phyloP scores from a whole-genome alignment of 2,888 invertebrate genomes.

The Cryptocephalus primarius region DNA sequence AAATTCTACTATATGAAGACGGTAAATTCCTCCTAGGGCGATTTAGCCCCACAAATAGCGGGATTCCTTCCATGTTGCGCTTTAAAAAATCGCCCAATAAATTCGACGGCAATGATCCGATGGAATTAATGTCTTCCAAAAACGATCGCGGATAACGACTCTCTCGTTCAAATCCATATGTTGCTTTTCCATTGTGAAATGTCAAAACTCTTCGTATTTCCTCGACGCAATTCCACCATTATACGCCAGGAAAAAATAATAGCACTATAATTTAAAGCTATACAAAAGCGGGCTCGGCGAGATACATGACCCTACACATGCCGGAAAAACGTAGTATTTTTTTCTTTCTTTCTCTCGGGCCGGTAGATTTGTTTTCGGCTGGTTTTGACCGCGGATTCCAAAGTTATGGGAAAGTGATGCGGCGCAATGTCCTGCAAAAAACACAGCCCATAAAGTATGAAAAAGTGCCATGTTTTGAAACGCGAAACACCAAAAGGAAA shows the following conservation, averaged over 20 bases:
- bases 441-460: too few relatives aligned
- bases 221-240: background rate
- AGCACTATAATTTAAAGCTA: slow-evolving; percentile 12
- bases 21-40: background rate
- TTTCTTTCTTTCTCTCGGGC: too few relatives aligned
- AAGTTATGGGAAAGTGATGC: too few relatives aligned
- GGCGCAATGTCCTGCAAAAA: too few relatives aligned
- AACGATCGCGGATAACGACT: slow-evolving; percentile 16
- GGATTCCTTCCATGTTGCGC: slow-evolving; percentile 11
- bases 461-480: too few relatives aligned
- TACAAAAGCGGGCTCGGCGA: slow-evolving; percentile 10
- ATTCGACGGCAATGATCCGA: slow-evolving; percentile 13
- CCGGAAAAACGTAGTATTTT: too few relatives aligned
- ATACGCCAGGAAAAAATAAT: slow-evolving; percentile 12
- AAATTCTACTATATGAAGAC: too few relatives aligned
- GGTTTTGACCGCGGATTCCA: too few relatives aligned
- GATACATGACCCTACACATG: slow-evolving; percentile 5
- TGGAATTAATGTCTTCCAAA: slow-evolving; percentile 17
- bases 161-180: slow-evolving; percentile 11
- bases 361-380: too few relatives aligned
- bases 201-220: slow-evolving; percentile 13
- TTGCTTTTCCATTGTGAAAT: slow-evolving; percentile 15
- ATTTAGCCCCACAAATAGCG: slow-evolving; percentile 14
- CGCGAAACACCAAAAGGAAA: too few relatives aligned
- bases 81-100: slow-evolving; percentile 15